Evolutionary conservation across 2,797 vertebrate genomes (phyloP).

Genomic region (Mormyrops boulengeri): DNA sequence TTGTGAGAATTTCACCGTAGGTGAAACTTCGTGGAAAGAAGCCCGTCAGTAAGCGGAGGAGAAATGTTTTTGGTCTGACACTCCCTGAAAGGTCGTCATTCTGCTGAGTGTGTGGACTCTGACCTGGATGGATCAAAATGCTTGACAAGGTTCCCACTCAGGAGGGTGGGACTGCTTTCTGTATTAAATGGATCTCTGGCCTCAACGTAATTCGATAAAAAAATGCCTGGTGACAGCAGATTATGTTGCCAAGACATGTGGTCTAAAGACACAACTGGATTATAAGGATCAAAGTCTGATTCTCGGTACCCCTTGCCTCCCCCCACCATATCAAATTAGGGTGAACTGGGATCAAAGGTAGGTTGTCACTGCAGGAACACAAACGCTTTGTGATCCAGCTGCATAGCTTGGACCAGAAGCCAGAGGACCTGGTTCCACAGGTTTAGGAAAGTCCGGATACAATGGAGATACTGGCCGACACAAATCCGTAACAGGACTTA

Average conservation of each 20-base stretch:
- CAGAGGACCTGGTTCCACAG: not conserved
- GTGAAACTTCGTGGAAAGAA: not conserved
- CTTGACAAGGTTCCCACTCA: not conserved
- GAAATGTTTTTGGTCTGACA: not conserved
- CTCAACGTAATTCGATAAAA: constrained; percentile 40
- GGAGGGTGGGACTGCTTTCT: not conserved
- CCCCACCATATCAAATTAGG: not conserved
- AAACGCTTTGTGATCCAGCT: not conserved
- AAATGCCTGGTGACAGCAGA: not conserved
- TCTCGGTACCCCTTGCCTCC: not conserved
- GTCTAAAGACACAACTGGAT: constrained; percentile 26
- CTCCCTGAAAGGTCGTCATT: not conserved
- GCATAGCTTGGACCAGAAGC: not conserved
- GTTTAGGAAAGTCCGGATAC: not conserved
- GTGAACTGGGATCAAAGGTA: constrained; percentile 49
- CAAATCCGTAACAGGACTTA: not conserved
- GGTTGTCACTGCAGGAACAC: constrained; percentile 14
- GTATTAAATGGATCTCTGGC: constrained; percentile 1
- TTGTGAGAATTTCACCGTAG: not conserved
- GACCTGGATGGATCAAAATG: not conserved
- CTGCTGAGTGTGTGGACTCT: not conserved
- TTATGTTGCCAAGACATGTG: not conserved
- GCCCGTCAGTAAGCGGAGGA: not conserved
- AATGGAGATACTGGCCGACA: not conserved
- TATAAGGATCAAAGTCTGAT: constrained; percentile 48